Evolutionary conservation across 2,113 vertebrate species (phyloP), one percentile per base, ranked within the genome.

Genomic region (Ploceus nigricollis): DNA sequence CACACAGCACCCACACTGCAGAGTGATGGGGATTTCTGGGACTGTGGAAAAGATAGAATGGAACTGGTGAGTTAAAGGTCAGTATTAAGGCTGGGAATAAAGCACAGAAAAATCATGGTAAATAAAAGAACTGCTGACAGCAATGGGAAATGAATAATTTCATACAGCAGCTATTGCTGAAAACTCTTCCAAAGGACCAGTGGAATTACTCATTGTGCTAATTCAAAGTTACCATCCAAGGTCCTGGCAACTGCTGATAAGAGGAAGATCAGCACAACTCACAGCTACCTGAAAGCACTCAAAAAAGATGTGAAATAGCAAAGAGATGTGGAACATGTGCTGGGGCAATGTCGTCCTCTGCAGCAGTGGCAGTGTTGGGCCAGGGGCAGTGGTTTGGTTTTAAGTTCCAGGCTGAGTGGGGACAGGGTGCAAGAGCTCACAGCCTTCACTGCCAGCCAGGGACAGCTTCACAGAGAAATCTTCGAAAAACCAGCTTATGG

Each of bases 101-200:
- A 90, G 71, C 45, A 83, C 2, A 71, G 83, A 87, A 94, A 87
- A 95, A 63, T 77, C 64, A 30, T 2, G 12, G 44, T 93, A 90
- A 95, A 94, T 90, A 87, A 90, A 96, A 91, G 78, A 73, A 90
- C 33, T 89, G 92, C 95, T 93, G 96, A 85, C 70, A 93, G 89
- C 53, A 65, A 64, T 15, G n/a, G 57, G 58, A 85, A 93, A 79
- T 35, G 63, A 91, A 78, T 94, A 54, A 87, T 85, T 95, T 87
- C 33, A 2, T 89, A 20, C 28, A 75, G 87, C 65, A 81, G 48
- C 77, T 87, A 47, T 45, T 89, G 72, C 86, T 88, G 79, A 64
- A 76, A 91, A 39, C 79, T 76, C 23, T 83, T 85, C 72, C 40
- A 81, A 61, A 87, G 61, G 79, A 60, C 44, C 58, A 0, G 3